Evolutionary conservation across 2,797 vertebrate genomes (phyloP).

Genomic region (Sebastes kiyomatsui): DNA sequence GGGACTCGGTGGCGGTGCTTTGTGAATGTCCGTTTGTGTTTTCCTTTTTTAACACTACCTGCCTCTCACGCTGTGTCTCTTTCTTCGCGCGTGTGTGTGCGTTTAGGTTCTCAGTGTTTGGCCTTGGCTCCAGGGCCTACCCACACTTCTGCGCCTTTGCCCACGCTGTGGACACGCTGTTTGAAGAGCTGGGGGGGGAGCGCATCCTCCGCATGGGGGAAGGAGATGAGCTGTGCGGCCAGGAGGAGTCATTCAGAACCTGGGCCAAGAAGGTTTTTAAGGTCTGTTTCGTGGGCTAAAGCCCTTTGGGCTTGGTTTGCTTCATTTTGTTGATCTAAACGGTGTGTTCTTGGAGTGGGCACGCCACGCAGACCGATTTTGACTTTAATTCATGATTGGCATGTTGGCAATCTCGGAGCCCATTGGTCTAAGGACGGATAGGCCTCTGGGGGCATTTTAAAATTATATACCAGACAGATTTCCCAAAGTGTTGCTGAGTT

Average conservation of each 20-base stretch:
- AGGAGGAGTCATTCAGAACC: slow-evolving; percentile 97
- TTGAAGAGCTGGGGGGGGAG: slow-evolving; percentile 98
- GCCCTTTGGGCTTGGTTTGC: background rate
- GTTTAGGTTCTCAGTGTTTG: slow-evolving; percentile 95
- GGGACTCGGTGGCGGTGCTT: background rate
- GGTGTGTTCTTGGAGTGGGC: background rate
- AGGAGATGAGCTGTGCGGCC: slow-evolving; percentile 97
- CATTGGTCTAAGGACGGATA: background rate
- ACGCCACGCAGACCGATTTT: background rate
- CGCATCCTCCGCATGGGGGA: slow-evolving; percentile 98
- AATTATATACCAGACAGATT: too few species aligned
- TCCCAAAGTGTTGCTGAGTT: too few species aligned
- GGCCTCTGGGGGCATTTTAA: background rate
- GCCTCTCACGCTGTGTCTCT: slow-evolving; percentile 9
- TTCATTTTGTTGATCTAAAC: background rate
- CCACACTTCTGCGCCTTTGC: slow-evolving; percentile 99
- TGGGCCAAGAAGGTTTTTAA: slow-evolving; percentile 99
- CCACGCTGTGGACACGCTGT: slow-evolving; percentile 95
- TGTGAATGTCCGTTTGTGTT: background rate
- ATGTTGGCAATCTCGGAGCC: background rate
- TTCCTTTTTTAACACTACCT: background rate
- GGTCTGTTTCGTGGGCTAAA: slow-evolving; percentile 74
- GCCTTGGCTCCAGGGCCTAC: slow-evolving; percentile 96
- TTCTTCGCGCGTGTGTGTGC: background rate
- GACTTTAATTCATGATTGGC: background rate